phyloP scores from a whole-genome alignment of 2,113 vertebrate species.

The Gallinago undulata region DNA sequence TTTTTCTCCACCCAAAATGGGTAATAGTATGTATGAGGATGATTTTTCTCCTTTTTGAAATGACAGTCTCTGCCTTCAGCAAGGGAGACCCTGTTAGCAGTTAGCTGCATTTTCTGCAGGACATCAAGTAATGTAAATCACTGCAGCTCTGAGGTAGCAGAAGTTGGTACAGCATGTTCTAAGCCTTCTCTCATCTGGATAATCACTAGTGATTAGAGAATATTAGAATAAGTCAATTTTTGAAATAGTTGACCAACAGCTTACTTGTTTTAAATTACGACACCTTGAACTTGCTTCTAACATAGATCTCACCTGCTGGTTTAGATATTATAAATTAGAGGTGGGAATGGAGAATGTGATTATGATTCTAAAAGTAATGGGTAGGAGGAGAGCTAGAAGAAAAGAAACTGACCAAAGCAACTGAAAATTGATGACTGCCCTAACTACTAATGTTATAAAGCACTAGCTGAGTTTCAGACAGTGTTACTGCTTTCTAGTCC shows the following conservation, averaged over 20 bases:
- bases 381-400: background rate
- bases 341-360: background rate
- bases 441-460: background rate
- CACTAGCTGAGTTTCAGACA: background rate
- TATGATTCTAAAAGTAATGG: background rate
- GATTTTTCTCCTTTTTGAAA: background rate
- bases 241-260: fast-evolving
- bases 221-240: background rate
- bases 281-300: background rate
- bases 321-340: background rate
- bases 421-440: background rate
- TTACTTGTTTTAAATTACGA: background rate
- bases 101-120: background rate
- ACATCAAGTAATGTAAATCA: background rate
- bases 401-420: background rate
- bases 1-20: background rate
- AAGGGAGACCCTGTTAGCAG: background rate
- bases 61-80: background rate
- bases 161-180: background rate
- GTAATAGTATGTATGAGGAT: background rate
- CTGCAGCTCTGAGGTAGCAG: background rate
- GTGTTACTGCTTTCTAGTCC: background rate
- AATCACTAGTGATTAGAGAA: background rate
- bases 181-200: background rate
- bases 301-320: background rate